Percentiles rank a stretch among this genome's conserved stretches.
These are phyloP conservation scores for Helicoverpa zea DNA, from an alignment of 1,140 invertebrate genomes.

Conservation along the genomic window DNA sequence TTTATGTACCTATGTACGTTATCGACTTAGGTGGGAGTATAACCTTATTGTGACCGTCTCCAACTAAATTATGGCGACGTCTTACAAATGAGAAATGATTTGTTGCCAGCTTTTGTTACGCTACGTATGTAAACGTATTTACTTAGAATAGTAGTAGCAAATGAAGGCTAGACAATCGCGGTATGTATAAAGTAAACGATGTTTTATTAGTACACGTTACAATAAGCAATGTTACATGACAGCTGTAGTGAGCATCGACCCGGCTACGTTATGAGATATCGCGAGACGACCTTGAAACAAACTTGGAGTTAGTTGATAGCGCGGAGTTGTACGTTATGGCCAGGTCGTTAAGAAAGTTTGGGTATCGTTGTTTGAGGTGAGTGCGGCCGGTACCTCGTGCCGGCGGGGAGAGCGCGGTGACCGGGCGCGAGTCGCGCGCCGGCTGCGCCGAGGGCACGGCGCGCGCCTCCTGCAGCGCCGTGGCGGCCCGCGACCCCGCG, in stretches of 20 bases:
- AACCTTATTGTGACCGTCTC: slow-evolving; percentile 61
- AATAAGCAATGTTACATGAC: slow-evolving; percentile 35
- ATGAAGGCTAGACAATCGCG: slow-evolving; percentile 25
- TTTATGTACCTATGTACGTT: slow-evolving; percentile 78
- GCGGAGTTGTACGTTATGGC: slow-evolving; percentile 73
- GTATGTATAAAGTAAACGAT: not conserved
- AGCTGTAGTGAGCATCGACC: slow-evolving; percentile 35
- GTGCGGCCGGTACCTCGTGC: slow-evolving; percentile 89
- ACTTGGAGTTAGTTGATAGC: slow-evolving; percentile 76
- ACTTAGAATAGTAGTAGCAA: slow-evolving; percentile 53
- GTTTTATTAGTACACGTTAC: slow-evolving; percentile 39
- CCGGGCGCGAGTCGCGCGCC: slow-evolving; percentile 81
- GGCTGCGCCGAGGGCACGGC: slow-evolving; percentile 88
- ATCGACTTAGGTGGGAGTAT: slow-evolving; percentile 78
- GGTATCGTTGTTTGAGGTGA: slow-evolving; percentile 71
- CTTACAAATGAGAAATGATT: slow-evolving; percentile 68
- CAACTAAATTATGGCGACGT: slow-evolving; percentile 69
- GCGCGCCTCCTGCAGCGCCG: slow-evolving; percentile 92
- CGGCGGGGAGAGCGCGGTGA: slow-evolving; percentile 90
- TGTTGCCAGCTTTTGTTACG: slow-evolving; percentile 58
- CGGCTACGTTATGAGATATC: slow-evolving; percentile 63
- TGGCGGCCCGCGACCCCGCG: slow-evolving; percentile 91
- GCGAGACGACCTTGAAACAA: slow-evolving; percentile 80
- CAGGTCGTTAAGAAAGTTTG: slow-evolving; percentile 82
- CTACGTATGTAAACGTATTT: slow-evolving; percentile 41